These are phyloP conservation scores for Dioctria linearis DNA, from an alignment of 2,888 invertebrate species.

Conservation along the genomic window DNA sequence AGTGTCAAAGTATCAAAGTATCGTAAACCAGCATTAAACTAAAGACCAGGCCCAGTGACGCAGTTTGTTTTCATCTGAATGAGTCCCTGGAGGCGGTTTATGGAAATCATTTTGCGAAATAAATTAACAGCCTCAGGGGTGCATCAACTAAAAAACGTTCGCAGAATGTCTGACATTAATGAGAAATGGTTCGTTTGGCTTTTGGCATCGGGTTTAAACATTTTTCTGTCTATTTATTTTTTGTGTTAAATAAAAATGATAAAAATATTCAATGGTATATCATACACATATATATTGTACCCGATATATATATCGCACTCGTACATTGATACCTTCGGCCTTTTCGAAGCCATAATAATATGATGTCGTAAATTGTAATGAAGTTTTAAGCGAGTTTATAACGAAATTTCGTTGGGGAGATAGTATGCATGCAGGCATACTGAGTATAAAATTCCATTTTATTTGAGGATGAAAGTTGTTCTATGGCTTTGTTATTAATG, in stretches of 20 bases:
- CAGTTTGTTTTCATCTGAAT: constrained; percentile 56
- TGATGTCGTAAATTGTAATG: constrained; percentile 27
- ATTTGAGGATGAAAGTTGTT: too few species aligned
- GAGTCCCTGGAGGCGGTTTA: constrained; percentile 58
- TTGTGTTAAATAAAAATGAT: constrained; percentile 49
- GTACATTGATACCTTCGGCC: constrained; percentile 20
- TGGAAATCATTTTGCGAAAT: constrained; percentile 69
- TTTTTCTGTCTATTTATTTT: constrained; percentile 49
- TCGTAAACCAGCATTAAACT: constrained; percentile 51
- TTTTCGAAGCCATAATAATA: constrained; percentile 20
- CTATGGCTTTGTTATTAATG: too few species aligned
- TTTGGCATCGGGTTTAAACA: constrained; percentile 51
- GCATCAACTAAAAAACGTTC: constrained; percentile 52
- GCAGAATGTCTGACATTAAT: constrained; percentile 52
- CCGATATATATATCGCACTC: neutral
- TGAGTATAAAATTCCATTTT: too few species aligned
- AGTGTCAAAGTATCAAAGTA: constrained; percentile 50
- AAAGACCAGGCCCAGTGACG: constrained; percentile 53
- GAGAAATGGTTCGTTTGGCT: constrained; percentile 54
- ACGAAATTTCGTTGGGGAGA: neutral
- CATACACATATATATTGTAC: neutral
- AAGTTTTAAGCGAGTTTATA: constrained; percentile 27
- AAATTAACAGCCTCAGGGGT: constrained; percentile 67
- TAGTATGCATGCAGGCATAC: too few species aligned
- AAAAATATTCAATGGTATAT: constrained; percentile 47